phyloP scores from a whole-genome alignment of 2,113 vertebrate genomes.

The Pangasianodon hypophthalmus region DNA sequence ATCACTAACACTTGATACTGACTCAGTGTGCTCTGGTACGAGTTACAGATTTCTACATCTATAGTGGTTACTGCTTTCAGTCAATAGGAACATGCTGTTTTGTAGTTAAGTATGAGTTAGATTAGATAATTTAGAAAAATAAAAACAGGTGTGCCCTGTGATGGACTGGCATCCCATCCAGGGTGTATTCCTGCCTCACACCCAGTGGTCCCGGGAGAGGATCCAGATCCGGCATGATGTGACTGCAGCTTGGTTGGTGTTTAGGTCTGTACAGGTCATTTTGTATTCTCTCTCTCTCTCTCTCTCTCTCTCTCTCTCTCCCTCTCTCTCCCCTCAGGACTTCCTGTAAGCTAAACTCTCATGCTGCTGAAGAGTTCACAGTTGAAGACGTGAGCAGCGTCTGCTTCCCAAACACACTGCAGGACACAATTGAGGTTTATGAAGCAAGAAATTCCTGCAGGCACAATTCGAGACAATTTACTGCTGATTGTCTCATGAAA shows the following conservation, averaged over 20 bases:
- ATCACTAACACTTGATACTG: neutral
- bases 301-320: neutral
- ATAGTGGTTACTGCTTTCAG: neutral
- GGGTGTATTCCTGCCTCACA: neutral
- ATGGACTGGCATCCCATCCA: neutral
- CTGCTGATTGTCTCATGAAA: neutral
- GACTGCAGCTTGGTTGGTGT: neutral
- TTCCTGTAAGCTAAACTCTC: constrained; percentile 24
- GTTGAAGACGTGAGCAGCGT: constrained; percentile 55
- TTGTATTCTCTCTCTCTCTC: neutral
- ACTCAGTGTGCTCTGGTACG: constrained; percentile 1
- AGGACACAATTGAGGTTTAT: constrained; percentile 17
- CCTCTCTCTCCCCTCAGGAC: constrained; percentile 37
- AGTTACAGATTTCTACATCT: constrained; percentile 7
- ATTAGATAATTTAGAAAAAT: neutral
- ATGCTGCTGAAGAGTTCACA: constrained; percentile 49
- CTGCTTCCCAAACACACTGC: constrained; percentile 42
- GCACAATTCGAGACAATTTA: neutral
- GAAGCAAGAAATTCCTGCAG: neutral
- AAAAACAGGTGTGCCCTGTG: neutral
- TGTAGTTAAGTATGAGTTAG: neutral
- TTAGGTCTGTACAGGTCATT: constrained; percentile 1
- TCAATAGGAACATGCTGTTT: neutral
- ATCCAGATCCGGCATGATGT: neutral
- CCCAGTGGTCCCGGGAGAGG: no score